Percentiles rank a stretch among this genome's conserved stretches.
These are phyloP conservation scores for Ophion ventricosus DNA, from an alignment of 2,888 invertebrate species.

Conservation along the genomic window DNA sequence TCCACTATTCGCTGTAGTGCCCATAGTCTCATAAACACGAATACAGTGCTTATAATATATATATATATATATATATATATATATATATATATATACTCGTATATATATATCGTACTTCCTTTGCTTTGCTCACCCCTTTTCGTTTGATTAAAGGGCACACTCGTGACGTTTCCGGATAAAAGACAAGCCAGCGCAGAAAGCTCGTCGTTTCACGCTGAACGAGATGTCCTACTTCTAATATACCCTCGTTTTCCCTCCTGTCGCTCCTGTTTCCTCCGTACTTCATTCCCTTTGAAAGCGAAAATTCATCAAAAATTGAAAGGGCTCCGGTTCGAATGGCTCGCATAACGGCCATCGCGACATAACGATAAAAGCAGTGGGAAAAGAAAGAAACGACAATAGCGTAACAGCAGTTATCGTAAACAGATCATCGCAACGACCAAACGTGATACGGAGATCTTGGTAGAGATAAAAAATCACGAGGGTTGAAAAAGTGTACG, in stretches of 20 bases:
- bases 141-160: conserved; percentile 54
- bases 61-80: background rate
- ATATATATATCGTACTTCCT: background rate
- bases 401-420: background rate
- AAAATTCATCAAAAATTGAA: conserved; percentile 24
- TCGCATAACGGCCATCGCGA: background rate
- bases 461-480: conserved; percentile 1
- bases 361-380: background rate
- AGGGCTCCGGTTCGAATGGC: background rate
- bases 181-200: conserved; percentile 21
- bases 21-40: background rate
- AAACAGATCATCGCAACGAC: conserved; percentile 1
- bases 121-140: conserved; percentile 8
- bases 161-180: conserved; percentile 37
- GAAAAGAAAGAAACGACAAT: background rate
- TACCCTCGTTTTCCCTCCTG: conserved; percentile 3
- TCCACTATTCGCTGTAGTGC: background rate
- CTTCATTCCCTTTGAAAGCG: conserved; percentile 17
- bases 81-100: conserved; percentile 5
- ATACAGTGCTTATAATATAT: background rate
- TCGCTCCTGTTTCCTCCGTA: background rate
- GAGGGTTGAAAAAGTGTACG: background rate
- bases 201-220: conserved; percentile 44
- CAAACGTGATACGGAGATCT: too few relatives aligned
- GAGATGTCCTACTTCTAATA: conserved; percentile 9